These are phyloP conservation scores for Lytechinus pictus DNA, from an alignment of 35 echinoderm and acorn worm genomes.

Conservation along the genomic window DNA sequence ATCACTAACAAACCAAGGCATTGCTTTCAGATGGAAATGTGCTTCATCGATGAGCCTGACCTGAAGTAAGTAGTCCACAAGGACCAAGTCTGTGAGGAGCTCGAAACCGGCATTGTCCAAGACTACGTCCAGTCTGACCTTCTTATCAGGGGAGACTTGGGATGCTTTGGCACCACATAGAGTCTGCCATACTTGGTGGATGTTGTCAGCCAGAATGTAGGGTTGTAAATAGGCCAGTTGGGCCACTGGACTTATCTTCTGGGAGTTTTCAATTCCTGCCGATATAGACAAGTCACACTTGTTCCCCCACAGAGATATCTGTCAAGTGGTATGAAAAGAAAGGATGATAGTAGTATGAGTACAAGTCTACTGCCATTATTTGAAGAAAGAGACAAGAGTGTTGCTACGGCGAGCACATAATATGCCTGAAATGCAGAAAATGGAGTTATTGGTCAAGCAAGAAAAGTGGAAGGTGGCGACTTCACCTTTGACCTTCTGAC, in stretches of 20 bases:
- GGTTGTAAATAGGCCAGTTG: constrained; percentile 63
- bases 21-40: constrained; percentile 85
- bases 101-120: constrained; percentile 98
- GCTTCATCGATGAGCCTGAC: constrained; percentile 59
- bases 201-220: constrained; percentile 83
- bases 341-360: too few relatives aligned
- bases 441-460: too few relatives aligned
- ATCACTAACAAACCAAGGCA: constrained; percentile 99
- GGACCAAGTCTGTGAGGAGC: constrained; percentile 87
- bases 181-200: constrained; percentile 65
- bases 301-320: constrained; percentile 96
- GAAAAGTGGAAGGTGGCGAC: too few relatives aligned
- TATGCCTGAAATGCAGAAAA: too few relatives aligned
- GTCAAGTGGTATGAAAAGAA: neutral
- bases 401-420: too few relatives aligned
- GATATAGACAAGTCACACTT: constrained; percentile 97
- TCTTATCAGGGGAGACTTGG: neutral
- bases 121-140: constrained; percentile 81
- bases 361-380: too few relatives aligned
- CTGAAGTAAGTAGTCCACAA: constrained; percentile 74
- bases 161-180: constrained; percentile 24
- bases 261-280: constrained; percentile 88
- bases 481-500: too few relatives aligned
- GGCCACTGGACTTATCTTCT: constrained; percentile 82
- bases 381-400: too few relatives aligned